phyloP scores from a whole-genome alignment of 2,113 vertebrate species.

The Menura novaehollandiae region DNA sequence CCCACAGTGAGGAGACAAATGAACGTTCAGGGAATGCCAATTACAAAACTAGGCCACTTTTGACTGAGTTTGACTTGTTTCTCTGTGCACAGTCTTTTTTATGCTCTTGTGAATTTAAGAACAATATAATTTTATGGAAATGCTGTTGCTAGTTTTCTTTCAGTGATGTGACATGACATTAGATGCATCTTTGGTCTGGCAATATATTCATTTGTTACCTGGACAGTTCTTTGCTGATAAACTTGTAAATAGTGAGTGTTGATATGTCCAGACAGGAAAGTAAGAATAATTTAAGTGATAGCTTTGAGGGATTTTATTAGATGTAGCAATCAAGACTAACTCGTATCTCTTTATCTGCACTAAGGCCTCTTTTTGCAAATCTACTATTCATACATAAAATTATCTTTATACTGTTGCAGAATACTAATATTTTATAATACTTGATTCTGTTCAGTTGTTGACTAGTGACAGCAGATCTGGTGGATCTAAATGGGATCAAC shows the following conservation, averaged over 20 bases:
- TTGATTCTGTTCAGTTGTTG: background rate
- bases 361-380: background rate
- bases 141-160: background rate
- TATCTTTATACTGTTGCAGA: background rate
- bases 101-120: background rate
- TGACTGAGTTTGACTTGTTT: background rate
- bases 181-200: background rate
- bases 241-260: background rate
- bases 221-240: background rate
- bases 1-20: background rate
- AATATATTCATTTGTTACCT: background rate
- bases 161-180: background rate
- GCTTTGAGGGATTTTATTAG: background rate
- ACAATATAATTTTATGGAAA: background rate
- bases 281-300: background rate
- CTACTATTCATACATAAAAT: background rate
- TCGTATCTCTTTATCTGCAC: background rate
- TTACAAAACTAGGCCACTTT: background rate
- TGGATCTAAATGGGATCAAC: background rate
- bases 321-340: background rate
- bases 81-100: background rate
- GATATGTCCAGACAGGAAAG: background rate
- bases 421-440: background rate
- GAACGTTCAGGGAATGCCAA: background rate
- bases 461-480: background rate